A percentile compares a stretch with the other conserved stretches of the same genome.
phyloP scores from a whole-genome alignment of 1,140 invertebrate genomes.

The Listronotus oregonensis region DNA sequence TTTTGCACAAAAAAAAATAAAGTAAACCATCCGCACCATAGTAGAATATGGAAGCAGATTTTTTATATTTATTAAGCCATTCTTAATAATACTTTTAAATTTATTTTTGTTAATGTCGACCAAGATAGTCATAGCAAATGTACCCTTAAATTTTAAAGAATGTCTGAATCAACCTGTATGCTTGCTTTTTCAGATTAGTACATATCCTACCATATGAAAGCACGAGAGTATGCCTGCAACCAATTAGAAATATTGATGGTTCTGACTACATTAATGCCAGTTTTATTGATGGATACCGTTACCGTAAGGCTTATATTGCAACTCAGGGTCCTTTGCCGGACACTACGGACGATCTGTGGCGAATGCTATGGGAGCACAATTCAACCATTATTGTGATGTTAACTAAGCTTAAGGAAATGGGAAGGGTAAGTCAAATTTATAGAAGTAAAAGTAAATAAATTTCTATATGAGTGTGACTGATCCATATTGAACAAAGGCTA shows the following conservation, averaged over 20 bases:
- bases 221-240: conserved; percentile 90
- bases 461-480: no score
- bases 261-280: conserved; percentile 99
- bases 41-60: no score
- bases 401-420: conserved; percentile 97
- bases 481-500: no score
- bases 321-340: conserved; percentile 96
- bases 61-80: no score
- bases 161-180: no score
- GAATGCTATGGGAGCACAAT: conserved; percentile 99
- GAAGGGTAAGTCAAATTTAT: conserved; percentile 70
- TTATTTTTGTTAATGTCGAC: no score
- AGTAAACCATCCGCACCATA: no score
- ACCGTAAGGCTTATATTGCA: conserved; percentile 94
- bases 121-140: no score
- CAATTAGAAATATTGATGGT: conserved; percentile 89
- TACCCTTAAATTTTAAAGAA: no score
- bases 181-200: conserved; percentile 60
- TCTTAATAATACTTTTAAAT: no score
- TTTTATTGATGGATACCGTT: conserved; percentile 93
- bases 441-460: no score
- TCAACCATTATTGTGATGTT: conserved; percentile 99
- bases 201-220: conserved; percentile 98
- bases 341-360: conserved; percentile 98
- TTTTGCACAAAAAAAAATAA: no score